Conservation (phyloP, 2,113 vertebrate species). For the Labeo catla region DNA sequence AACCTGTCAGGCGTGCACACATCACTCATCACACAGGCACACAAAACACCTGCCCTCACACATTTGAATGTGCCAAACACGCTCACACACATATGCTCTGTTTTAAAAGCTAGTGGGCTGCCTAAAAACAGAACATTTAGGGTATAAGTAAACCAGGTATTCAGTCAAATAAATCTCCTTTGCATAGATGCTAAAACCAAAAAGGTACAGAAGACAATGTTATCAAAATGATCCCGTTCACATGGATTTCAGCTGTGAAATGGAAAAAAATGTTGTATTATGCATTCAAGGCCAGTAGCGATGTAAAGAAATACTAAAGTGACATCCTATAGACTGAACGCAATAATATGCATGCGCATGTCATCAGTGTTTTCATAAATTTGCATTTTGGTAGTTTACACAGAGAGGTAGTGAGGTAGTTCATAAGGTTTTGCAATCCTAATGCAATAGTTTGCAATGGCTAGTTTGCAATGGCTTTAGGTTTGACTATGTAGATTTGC, state of each 20-base stretch:
- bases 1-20: slow-evolving; percentile 29
- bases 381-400: too few species aligned
- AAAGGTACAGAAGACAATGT: too few species aligned
- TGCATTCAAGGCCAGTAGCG: too few species aligned
- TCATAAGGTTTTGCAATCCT: neutral
- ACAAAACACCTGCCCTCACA: slow-evolving; percentile 7
- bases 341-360: too few species aligned
- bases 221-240: too few species aligned
- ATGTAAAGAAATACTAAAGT: too few species aligned
- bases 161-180: neutral
- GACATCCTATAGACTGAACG: too few species aligned
- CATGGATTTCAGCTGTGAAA: too few species aligned
- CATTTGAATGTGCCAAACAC: neutral
- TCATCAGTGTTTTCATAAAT: too few species aligned
- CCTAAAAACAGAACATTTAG: neutral
- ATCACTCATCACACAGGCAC: slow-evolving; percentile 43
- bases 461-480: neutral
- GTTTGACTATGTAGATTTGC: neutral
- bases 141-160: neutral
- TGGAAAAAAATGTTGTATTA: too few species aligned
- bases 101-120: neutral
- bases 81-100: neutral
- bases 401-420: neutral
- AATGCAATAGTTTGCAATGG: neutral
- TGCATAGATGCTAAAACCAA: neutral